A percentile compares a stretch with the other conserved stretches of the same genome.
Conservation (phyloP, 2,888 invertebrate genomes). For the Pammene aurita region DNA sequence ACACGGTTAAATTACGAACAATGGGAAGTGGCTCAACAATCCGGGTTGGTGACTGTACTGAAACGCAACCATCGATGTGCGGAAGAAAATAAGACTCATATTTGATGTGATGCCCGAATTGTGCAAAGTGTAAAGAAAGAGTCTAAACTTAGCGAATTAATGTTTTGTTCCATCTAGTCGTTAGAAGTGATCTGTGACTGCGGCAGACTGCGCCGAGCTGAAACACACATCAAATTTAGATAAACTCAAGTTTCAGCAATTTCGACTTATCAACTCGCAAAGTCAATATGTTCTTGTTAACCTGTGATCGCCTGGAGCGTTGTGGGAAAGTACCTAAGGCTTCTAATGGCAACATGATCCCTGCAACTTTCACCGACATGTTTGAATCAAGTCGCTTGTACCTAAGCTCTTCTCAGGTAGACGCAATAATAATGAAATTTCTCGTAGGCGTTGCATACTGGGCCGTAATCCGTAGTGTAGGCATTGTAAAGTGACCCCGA, state of each 20-base stretch:
- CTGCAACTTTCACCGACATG: constrained; percentile 28
- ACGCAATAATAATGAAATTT: neutral
- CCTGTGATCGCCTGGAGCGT: constrained; percentile 5
- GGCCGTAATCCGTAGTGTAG: neutral
- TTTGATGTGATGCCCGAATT: no score
- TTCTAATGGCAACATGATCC: constrained; percentile 30
- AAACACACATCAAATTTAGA: constrained; percentile 17
- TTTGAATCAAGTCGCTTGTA: constrained; percentile 20
- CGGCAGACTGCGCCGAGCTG: constrained; percentile 46
- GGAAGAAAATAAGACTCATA: no score
- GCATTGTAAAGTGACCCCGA: no score
- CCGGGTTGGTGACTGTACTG: no score
- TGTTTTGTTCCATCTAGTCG: neutral
- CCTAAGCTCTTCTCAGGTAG: constrained; percentile 3
- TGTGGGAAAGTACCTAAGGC: constrained; percentile 19
- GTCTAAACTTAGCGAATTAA: no score
- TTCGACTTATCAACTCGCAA: constrained; percentile 1
- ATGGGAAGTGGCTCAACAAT: no score
- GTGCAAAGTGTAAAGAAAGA: no score
- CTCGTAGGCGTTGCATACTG: neutral
- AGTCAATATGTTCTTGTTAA: constrained; percentile 26
- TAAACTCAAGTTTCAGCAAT: constrained; percentile 26
- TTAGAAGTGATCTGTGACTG: constrained; percentile 23
- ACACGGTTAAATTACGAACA: no score
- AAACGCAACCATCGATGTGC: no score